Percentiles rank a stretch among this genome's conserved stretches.
Evolutionary conservation across 2,888 invertebrate species (phyloP).

Genomic region (Onchidella celtica): DNA sequence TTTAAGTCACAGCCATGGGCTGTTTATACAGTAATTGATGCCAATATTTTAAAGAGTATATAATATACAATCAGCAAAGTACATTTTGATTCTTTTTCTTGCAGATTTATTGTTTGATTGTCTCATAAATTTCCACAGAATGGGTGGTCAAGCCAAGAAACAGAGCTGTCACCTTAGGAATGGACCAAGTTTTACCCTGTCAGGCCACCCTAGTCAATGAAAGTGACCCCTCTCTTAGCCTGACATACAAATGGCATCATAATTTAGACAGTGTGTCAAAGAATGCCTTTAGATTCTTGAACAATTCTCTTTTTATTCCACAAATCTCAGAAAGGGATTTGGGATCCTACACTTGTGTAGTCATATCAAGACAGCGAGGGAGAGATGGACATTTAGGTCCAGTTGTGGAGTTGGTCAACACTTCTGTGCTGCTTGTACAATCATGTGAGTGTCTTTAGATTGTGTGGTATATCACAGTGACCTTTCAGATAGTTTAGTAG

Average conservation of each 20-base stretch:
- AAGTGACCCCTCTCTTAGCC: slow-evolving; percentile 19
- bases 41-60: too few relatives aligned
- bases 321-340: slow-evolving; percentile 57
- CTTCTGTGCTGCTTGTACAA: too few relatives aligned
- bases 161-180: slow-evolving; percentile 64
- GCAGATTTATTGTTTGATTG: too few relatives aligned
- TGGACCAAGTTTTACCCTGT: slow-evolving; percentile 68
- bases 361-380: slow-evolving; percentile 33
- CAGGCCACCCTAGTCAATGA: slow-evolving; percentile 54
- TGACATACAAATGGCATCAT: slow-evolving; percentile 64
- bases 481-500: too few relatives aligned
- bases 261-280: slow-evolving; percentile 54
- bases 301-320: slow-evolving; percentile 72
- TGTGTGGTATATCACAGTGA: too few relatives aligned
- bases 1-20: too few relatives aligned
- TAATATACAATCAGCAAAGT: too few relatives aligned
- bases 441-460: too few relatives aligned
- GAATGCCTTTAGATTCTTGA: slow-evolving; percentile 63
- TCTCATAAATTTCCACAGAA: too few relatives aligned
- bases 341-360: slow-evolving; percentile 72
- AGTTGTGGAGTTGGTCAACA: neutral
- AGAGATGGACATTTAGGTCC: neutral
- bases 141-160: slow-evolving; percentile 62
- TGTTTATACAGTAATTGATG: too few relatives aligned
- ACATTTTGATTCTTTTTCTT: too few relatives aligned